Evolutionary conservation across 2,113 vertebrate genomes (phyloP).

Genomic region (Aegotheles bennettii): DNA sequence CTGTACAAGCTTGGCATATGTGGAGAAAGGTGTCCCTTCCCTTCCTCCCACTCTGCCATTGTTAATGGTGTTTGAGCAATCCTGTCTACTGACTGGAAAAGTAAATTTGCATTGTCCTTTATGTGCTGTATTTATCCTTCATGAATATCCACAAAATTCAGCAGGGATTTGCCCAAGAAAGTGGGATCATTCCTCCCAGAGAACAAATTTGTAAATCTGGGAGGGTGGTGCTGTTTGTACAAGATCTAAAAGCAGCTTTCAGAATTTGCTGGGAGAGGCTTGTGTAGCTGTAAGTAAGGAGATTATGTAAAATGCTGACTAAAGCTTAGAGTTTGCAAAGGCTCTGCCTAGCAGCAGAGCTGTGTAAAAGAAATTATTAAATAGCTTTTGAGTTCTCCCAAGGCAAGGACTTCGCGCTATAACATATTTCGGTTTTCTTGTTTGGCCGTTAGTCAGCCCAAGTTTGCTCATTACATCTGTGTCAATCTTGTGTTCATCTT

Average conservation of each 20-base stretch:
- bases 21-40: background rate
- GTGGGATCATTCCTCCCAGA: slow-evolving; percentile 47
- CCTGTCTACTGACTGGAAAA: slow-evolving; percentile 49
- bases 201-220: slow-evolving; percentile 60
- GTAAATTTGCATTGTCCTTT: slow-evolving; percentile 70
- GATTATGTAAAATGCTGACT: slow-evolving; percentile 68
- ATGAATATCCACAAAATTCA: slow-evolving; percentile 67
- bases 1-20: background rate
- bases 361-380: slow-evolving; percentile 27
- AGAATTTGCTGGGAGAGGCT: slow-evolving; percentile 61
- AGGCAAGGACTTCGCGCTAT: background rate
- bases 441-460: background rate
- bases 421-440: background rate
- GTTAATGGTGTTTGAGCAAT: slow-evolving; percentile 56
- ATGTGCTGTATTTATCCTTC: slow-evolving; percentile 67
- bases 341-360: background rate
- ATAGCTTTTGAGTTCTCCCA: background rate
- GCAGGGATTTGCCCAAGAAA: slow-evolving; percentile 67
- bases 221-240: slow-evolving; percentile 55
- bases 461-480: background rate
- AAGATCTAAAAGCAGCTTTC: slow-evolving; percentile 71
- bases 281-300: slow-evolving; percentile 69
- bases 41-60: background rate
- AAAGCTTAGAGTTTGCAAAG: background rate
- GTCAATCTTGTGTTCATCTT: background rate